Percentiles rank a stretch among this genome's conserved stretches.
phyloP scores from a whole-genome alignment of 1,140 invertebrate genomes.

The Globodera ellingtonae region DNA sequence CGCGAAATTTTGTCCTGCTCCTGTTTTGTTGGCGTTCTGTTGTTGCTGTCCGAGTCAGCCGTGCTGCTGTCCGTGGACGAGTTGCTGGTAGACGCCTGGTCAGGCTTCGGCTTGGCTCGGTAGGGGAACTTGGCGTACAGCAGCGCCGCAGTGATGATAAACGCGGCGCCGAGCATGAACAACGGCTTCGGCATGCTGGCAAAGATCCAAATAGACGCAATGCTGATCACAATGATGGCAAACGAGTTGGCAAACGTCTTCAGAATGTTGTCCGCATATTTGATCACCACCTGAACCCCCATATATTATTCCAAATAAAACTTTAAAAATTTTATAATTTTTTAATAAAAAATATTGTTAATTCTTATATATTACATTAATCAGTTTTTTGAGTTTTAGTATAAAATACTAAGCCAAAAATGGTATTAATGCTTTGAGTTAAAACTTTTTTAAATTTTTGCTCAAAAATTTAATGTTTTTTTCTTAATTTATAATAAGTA shows the following conservation, averaged over 20 bases:
- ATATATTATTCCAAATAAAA: background rate
- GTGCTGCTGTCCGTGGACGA: background rate
- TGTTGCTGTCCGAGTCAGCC: background rate
- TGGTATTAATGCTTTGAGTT: no score
- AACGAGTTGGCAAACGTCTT: constrained; percentile 71
- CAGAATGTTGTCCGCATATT: constrained; percentile 78
- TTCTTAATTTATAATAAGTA: no score
- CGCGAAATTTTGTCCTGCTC: background rate
- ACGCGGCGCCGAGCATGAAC: constrained; percentile 81
- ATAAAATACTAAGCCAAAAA: no score
- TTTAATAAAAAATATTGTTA: background rate
- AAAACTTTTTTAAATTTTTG: no score
- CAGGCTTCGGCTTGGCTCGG: background rate
- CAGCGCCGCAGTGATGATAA: constrained; percentile 92
- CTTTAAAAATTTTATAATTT: background rate
- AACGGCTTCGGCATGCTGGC: constrained; percentile 82
- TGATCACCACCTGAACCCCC: constrained; percentile 74
- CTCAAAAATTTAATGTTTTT: no score
- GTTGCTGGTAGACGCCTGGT: background rate
- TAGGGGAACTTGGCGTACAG: constrained; percentile 73
- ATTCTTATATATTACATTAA: no score
- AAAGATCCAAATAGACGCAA: constrained; percentile 90
- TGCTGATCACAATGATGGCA: constrained; percentile 90
- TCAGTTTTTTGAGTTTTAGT: no score
- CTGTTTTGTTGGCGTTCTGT: background rate